phyloP scores from a whole-genome alignment of 2,888 invertebrate genomes.

The Coecobrya sp. region DNA sequence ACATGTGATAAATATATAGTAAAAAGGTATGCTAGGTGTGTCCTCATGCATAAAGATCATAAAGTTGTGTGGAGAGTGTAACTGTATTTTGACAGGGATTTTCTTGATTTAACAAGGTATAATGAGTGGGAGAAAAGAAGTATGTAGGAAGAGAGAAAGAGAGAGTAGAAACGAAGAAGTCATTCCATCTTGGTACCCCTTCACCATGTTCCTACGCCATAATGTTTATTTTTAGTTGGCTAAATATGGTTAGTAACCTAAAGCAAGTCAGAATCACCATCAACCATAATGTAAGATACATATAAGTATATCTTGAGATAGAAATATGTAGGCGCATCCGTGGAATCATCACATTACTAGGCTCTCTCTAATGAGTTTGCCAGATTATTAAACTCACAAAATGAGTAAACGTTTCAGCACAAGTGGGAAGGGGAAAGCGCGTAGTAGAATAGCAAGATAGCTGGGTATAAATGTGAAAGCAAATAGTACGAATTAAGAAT shows the following conservation, averaged over 20 bases:
- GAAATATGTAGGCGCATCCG: neutral
- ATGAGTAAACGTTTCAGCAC: neutral
- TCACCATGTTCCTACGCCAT: neutral
- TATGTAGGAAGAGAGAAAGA: neutral
- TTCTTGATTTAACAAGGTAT: constrained; percentile 53
- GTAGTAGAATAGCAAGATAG: neutral
- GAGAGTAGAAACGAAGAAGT: neutral
- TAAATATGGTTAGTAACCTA: neutral
- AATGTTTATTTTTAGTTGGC: constrained; percentile 20
- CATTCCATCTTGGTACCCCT: neutral
- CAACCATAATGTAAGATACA: too few species aligned
- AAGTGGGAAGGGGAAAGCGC: neutral
- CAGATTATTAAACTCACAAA: constrained; percentile 35
- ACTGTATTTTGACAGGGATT: constrained; percentile 15
- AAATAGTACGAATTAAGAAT: neutral
- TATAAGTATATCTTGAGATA: too few species aligned
- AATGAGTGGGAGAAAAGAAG: too few species aligned
- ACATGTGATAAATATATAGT: neutral
- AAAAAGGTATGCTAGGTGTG: neutral
- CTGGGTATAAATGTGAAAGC: neutral
- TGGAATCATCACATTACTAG: neutral
- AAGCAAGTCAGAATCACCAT: neutral
- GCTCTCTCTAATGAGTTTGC: constrained; percentile 40
- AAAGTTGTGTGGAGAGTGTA: neutral
- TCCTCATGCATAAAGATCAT: constrained; percentile 2